Conservation (phyloP, 2,888 invertebrate genomes). For the Alloscopus bannaensis region DNA sequence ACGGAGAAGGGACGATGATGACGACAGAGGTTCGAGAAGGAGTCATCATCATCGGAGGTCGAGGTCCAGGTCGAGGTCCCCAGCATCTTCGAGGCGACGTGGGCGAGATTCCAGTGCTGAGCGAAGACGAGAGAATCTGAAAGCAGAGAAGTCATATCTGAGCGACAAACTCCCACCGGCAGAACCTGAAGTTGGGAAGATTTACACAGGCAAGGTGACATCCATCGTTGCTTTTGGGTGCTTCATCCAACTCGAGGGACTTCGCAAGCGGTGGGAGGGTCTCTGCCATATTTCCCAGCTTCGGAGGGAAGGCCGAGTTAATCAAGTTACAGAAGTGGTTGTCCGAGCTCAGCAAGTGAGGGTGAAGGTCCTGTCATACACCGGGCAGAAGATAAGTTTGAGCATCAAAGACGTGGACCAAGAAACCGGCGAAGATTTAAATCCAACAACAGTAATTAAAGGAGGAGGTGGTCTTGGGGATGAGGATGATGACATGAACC, state of each 20-base stretch:
- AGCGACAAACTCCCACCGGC: slow-evolving; percentile 75
- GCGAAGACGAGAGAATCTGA: slow-evolving; percentile 58
- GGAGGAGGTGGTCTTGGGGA: slow-evolving; percentile 74
- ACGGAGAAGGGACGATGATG: slow-evolving; percentile 19
- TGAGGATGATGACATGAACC: slow-evolving; percentile 75
- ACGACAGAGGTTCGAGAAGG: slow-evolving; percentile 33
- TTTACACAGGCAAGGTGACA: slow-evolving; percentile 95
- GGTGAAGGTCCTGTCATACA: slow-evolving; percentile 91
- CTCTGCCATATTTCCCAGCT: slow-evolving; percentile 97
- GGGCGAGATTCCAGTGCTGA: slow-evolving; percentile 45
- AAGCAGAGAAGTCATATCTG: slow-evolving; percentile 68
- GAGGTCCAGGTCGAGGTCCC: slow-evolving; percentile 24
- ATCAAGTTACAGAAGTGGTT: slow-evolving; percentile 95
- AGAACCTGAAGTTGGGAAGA: slow-evolving; percentile 79
- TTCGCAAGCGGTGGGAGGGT: slow-evolving; percentile 94
- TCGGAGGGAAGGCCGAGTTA: slow-evolving; percentile 93
- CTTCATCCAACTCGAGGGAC: slow-evolving; percentile 95
- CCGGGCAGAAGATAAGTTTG: slow-evolving; percentile 95
- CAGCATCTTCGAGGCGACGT: slow-evolving; percentile 62
- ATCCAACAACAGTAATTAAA: slow-evolving; percentile 82
- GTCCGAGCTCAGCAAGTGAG: slow-evolving; percentile 91
- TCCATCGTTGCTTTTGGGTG: slow-evolving; percentile 99
- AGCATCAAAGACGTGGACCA: slow-evolving; percentile 99
- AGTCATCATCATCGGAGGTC: slow-evolving; percentile 39
- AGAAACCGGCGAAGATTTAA: slow-evolving; percentile 93